phyloP scores from a whole-genome alignment of 2,113 vertebrate genomes.

The Peromyscus maniculatus region DNA sequence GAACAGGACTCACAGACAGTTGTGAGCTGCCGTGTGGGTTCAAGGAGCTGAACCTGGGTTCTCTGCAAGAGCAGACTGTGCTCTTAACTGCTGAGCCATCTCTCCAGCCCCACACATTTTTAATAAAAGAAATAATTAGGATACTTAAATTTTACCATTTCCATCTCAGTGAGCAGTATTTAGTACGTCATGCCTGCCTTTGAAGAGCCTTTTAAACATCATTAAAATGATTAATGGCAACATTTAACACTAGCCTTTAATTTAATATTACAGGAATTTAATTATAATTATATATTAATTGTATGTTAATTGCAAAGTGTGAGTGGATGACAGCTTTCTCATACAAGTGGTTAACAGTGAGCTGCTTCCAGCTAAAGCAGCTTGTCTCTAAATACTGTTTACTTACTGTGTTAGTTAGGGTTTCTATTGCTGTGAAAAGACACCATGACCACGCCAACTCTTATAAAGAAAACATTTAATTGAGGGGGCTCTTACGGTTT shows the following conservation, averaged over 20 bases:
- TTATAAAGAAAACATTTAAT: neutral
- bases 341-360: neutral
- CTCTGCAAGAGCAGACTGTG: neutral
- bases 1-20: neutral
- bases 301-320: neutral
- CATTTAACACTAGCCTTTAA: neutral
- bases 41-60: neutral
- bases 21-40: neutral
- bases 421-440: neutral
- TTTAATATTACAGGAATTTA: neutral
- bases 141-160: constrained; percentile 6
- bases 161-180: neutral
- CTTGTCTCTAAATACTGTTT: constrained; percentile 10
- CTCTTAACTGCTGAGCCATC: neutral
- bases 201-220: neutral
- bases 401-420: neutral
- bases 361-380: neutral
- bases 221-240: constrained; percentile 40
- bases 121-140: neutral
- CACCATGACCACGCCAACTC: neutral
- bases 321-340: neutral
- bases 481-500: neutral
- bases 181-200: neutral
- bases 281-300: constrained; percentile 9
- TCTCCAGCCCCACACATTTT: neutral